These are phyloP conservation scores for Leptosomus discolor DNA, from an alignment of 2,113 vertebrate species.

Conservation along the genomic window DNA sequence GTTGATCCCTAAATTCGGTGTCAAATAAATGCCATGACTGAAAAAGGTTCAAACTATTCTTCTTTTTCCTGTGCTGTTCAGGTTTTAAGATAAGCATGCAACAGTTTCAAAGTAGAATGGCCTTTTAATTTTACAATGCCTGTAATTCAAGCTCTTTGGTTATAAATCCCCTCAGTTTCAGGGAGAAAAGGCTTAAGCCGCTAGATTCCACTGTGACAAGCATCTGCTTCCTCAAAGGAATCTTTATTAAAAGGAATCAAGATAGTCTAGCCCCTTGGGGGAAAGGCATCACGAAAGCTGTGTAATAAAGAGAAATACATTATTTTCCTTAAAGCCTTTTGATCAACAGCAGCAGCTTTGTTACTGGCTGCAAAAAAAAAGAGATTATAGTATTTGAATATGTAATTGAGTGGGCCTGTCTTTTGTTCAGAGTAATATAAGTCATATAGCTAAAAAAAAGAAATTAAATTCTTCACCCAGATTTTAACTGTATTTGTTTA, in stretches of 20 bases:
- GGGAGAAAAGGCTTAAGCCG: not conserved
- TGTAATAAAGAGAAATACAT: not conserved
- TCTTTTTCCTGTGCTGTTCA: not conserved
- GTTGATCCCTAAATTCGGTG: not conserved
- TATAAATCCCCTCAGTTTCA: not conserved
- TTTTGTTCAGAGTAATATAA: not conserved
- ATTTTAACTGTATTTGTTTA: not conserved
- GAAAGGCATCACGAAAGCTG: not conserved
- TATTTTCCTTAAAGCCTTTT: not conserved
- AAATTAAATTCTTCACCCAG: not conserved
- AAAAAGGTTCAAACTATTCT: not conserved
- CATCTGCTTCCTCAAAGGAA: slow-evolving; percentile 20
- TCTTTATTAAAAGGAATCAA: slow-evolving; percentile 20
- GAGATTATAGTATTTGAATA: not conserved
- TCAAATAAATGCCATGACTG: not conserved
- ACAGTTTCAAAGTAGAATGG: not conserved
- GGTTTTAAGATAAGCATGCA: not conserved
- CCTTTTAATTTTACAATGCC: not conserved
- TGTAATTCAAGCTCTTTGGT: not conserved
- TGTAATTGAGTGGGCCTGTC: not conserved
- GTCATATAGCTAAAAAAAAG: not conserved
- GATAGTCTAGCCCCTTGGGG: not conserved
- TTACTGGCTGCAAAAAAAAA: not conserved
- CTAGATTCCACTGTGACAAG: slow-evolving; percentile 3
- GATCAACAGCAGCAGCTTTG: not conserved